A percentile compares a stretch with the other conserved stretches of the same genome.
phyloP scores from a whole-genome alignment of 1,140 invertebrate species.

The Drosophila bocqueti region DNA sequence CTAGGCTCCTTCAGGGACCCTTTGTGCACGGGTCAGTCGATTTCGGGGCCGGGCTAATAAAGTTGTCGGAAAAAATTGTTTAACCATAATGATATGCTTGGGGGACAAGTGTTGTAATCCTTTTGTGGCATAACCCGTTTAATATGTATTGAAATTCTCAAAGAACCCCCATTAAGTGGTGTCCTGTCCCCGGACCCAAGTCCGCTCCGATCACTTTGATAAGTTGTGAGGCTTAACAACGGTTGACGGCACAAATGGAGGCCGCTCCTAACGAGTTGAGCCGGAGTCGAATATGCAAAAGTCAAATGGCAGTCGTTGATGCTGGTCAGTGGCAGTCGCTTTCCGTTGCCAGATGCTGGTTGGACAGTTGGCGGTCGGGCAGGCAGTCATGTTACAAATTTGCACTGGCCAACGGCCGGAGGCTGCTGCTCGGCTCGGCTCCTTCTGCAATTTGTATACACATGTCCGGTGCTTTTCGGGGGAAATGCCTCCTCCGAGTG shows the following conservation, averaged over 20 bases:
- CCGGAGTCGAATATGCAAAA: constrained; percentile 79
- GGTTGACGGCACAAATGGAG: constrained; percentile 76
- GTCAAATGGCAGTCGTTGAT: constrained; percentile 66
- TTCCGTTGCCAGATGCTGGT: constrained; percentile 36
- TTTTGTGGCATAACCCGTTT: constrained; percentile 81
- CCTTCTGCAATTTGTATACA: constrained; percentile 76
- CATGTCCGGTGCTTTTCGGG: constrained; percentile 20
- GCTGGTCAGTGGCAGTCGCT: constrained; percentile 13
- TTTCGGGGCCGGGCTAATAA: constrained; percentile 67
- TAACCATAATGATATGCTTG: constrained; percentile 83
- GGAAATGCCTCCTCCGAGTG: neutral
- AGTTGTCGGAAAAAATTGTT: constrained; percentile 80
- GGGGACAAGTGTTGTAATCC: constrained; percentile 80
- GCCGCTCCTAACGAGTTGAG: constrained; percentile 18
- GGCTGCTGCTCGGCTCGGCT: constrained; percentile 66
- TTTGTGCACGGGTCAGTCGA: constrained; percentile 54
- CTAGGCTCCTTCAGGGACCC: neutral
- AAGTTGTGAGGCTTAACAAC: constrained; percentile 78
- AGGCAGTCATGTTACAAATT: constrained; percentile 78
- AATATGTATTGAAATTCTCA: constrained; percentile 81
- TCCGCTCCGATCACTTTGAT: constrained; percentile 71
- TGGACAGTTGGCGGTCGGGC: constrained; percentile 36
- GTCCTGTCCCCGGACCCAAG: constrained; percentile 46
- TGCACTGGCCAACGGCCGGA: constrained; percentile 34
- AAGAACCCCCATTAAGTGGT: constrained; percentile 75